phyloP scores from a whole-genome alignment of 2,113 vertebrate genomes.

The Centropus unirufus region DNA sequence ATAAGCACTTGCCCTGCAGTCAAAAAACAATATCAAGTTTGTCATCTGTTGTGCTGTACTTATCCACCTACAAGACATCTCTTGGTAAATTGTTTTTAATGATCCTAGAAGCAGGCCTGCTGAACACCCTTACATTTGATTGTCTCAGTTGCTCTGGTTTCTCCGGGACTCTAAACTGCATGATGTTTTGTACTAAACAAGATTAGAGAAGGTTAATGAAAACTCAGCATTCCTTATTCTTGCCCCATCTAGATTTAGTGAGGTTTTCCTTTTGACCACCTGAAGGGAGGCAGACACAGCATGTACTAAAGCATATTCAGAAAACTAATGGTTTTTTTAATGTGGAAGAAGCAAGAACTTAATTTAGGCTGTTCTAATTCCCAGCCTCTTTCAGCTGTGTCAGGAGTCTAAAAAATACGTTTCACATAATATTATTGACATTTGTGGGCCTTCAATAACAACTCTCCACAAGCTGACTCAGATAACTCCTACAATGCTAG shows the following conservation, averaged over 20 bases:
- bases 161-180: neutral
- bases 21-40: neutral
- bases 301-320: neutral
- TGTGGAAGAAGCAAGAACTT: neutral
- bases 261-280: neutral
- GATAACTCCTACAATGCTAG: constrained; percentile 43
- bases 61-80: neutral
- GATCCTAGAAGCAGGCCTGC: neutral
- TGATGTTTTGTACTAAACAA: neutral
- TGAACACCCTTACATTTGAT: neutral
- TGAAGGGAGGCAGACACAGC: neutral
- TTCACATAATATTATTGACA: constrained; percentile 21
- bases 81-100: neutral
- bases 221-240: constrained; percentile 4
- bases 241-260: neutral
- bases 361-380: neutral
- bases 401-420: neutral
- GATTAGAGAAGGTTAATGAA: neutral
- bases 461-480: constrained; percentile 53
- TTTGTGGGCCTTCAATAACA: constrained; percentile 26
- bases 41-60: neutral
- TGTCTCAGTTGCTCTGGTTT: neutral
- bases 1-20: constrained; percentile 89
- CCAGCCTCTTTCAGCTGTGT: neutral
- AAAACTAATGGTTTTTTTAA: neutral